Evolutionary conservation across 2,113 vertebrate genomes (phyloP).

Genomic region (Odontophorus gujanensis): DNA sequence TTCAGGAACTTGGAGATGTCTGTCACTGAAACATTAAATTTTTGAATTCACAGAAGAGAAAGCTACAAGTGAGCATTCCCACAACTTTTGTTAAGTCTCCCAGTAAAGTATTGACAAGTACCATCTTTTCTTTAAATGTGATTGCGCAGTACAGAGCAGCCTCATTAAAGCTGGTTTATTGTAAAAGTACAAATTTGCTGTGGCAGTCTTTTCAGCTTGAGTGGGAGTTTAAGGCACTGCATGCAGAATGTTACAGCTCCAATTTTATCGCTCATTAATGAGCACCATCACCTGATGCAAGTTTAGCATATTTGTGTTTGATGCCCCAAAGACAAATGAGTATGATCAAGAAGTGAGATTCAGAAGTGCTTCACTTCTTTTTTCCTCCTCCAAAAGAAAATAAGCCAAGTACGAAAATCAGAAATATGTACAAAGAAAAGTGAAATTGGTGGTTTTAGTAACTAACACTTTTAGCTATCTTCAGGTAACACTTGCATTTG

Average conservation of each 20-base stretch:
- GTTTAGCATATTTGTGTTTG: not conserved
- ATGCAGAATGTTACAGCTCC: not conserved
- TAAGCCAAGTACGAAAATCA: not conserved
- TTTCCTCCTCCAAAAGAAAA: too few species aligned
- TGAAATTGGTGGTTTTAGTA: fast-evolving
- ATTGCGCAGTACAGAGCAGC: not conserved
- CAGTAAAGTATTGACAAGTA: not conserved
- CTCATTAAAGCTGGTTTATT: not conserved
- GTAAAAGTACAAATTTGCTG: not conserved
- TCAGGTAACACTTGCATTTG: not conserved
- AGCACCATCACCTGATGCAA: not conserved
- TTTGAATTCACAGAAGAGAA: not conserved
- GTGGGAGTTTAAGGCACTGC: not conserved
- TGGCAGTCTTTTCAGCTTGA: not conserved
- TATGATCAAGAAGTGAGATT: not conserved
- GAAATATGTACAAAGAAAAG: not conserved
- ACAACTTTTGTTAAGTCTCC: not conserved
- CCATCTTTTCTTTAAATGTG: not conserved
- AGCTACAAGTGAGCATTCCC: not conserved
- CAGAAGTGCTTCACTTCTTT: not conserved
- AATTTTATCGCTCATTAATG: not conserved
- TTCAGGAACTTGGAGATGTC: not conserved
- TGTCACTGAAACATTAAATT: not conserved
- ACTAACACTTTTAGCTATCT: not conserved
- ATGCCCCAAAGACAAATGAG: not conserved